phyloP scores from a whole-genome alignment of 2,888 invertebrate genomes.

The Parnassius mnemosyne region DNA sequence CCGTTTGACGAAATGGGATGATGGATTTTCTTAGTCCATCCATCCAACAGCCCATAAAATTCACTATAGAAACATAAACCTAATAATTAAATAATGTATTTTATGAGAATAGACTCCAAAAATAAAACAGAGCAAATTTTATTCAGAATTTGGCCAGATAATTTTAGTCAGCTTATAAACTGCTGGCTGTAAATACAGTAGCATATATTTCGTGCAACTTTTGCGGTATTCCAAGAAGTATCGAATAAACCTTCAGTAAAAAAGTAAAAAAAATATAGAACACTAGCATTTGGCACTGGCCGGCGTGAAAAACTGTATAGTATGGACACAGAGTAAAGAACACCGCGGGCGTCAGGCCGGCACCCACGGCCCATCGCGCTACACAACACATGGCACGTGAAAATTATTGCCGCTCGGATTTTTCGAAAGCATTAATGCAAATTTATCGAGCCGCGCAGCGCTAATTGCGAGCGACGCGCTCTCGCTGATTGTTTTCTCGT shows the following conservation, averaged over 20 bases:
- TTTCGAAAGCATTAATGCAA: conserved; percentile 81
- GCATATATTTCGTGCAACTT: conserved; percentile 23
- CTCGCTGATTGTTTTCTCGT: conserved; percentile 78
- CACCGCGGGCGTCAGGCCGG: conserved; percentile 32
- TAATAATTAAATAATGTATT: too few species aligned
- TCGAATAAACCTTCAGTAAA: conserved; percentile 32
- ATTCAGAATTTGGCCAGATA: too few species aligned
- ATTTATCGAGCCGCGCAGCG: conserved; percentile 78
- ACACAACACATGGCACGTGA: conserved; percentile 67
- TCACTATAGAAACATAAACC: too few species aligned
- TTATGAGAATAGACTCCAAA: too few species aligned
- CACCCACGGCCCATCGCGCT: conserved; percentile 46
- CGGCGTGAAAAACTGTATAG: conserved; percentile 36
- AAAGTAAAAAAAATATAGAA: conserved; percentile 34
- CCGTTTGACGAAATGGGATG: too few species aligned
- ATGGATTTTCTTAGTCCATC: too few species aligned
- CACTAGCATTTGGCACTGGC: conserved; percentile 37
- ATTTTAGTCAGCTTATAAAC: background rate
- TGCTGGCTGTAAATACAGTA: conserved; percentile 16
- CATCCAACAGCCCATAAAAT: too few species aligned
- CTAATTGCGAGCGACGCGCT: conserved; percentile 78
- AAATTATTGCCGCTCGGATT: conserved; percentile 77
- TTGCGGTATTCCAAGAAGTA: conserved; percentile 26
- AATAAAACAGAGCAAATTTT: too few species aligned
- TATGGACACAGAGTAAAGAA: conserved; percentile 29